Evolutionary conservation across 30 jellyfish, hydroid and myxozoan species (phyloP).

Genomic region (Pseudorhiza aurosa): DNA sequence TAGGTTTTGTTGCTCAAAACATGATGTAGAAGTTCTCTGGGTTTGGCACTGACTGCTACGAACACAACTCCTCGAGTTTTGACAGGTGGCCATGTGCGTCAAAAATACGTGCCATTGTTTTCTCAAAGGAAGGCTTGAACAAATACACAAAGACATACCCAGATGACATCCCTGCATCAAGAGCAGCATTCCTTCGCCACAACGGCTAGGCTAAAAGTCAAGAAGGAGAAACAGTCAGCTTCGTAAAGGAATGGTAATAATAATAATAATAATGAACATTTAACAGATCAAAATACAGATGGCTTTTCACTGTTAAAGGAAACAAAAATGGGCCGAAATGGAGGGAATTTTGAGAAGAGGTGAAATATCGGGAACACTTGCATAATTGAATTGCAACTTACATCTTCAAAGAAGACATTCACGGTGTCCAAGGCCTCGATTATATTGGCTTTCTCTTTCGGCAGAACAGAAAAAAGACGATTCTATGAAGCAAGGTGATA

Average conservation of each 20-base stretch:
- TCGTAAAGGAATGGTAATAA: not conserved
- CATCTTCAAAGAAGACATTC: constrained; percentile 91
- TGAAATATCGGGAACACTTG: not conserved
- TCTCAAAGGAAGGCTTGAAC: too few species aligned
- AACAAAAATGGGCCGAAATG: too few species aligned
- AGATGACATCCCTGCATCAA: constrained; percentile 91
- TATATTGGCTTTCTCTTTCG: constrained; percentile 66
- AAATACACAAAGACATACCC: constrained; percentile 35
- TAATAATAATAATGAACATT: too few species aligned
- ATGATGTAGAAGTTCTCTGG: too few species aligned
- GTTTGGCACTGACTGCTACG: too few species aligned
- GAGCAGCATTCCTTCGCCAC: constrained; percentile 91
- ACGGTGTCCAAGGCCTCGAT: constrained; percentile 76
- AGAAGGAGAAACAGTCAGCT: not conserved
- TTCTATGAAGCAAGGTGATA: too few species aligned
- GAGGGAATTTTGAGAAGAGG: not conserved
- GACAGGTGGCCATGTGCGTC: too few species aligned
- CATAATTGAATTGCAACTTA: constrained; percentile 28
- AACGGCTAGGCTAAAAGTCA: constrained; percentile 75
- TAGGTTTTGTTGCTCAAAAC: too few species aligned
- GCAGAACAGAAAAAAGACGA: constrained; percentile 60
- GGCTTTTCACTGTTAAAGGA: too few species aligned
- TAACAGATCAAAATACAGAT: too few species aligned
- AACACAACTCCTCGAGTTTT: too few species aligned
- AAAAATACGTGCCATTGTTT: too few species aligned